Conservation (phyloP, 2,113 vertebrate species). For the Lophius piscatorius region DNA sequence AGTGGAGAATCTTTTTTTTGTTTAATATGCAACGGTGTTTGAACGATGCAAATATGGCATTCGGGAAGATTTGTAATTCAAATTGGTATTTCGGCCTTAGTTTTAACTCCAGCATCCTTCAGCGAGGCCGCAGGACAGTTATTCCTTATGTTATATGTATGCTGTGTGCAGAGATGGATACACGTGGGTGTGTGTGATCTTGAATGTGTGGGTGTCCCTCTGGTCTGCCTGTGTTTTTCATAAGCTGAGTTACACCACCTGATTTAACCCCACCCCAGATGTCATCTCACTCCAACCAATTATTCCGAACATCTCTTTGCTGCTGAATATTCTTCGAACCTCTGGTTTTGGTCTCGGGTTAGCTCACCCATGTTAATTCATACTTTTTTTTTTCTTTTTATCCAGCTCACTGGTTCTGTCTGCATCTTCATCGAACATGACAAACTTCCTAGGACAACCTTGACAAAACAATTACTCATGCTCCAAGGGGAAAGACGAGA, state of each 20-base stretch:
- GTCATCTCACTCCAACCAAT: constrained; percentile 20
- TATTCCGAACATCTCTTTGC: constrained; percentile 22
- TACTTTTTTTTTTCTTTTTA: constrained; percentile 38
- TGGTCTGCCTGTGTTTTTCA: constrained; percentile 18
- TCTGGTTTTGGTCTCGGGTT: constrained; percentile 41
- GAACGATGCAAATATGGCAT: constrained; percentile 46
- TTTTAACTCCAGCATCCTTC: constrained; percentile 35
- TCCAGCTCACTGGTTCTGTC: constrained; percentile 6
- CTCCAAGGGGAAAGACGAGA: constrained; percentile 3
- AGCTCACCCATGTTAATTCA: constrained; percentile 64
- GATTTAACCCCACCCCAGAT: constrained; percentile 2
- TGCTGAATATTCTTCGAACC: constrained; percentile 26
- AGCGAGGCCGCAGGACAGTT: constrained; percentile 45
- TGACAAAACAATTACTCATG: constrained; percentile 17
- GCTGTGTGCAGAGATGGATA: background rate
- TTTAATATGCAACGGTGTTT: constrained; percentile 52
- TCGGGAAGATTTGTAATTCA: constrained; percentile 66
- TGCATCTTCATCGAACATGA: constrained; percentile 8
- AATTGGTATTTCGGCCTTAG: constrained; percentile 55
- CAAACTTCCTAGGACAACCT: constrained; percentile 16
- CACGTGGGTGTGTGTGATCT: background rate
- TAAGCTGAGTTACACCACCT: constrained; percentile 19
- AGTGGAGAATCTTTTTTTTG: constrained; percentile 19
- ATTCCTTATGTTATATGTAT: constrained; percentile 48
- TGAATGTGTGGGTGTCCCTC: background rate